These are phyloP conservation scores for Lepidurus apus DNA, from an alignment of 1,140 invertebrate species.

Conservation along the genomic window DNA sequence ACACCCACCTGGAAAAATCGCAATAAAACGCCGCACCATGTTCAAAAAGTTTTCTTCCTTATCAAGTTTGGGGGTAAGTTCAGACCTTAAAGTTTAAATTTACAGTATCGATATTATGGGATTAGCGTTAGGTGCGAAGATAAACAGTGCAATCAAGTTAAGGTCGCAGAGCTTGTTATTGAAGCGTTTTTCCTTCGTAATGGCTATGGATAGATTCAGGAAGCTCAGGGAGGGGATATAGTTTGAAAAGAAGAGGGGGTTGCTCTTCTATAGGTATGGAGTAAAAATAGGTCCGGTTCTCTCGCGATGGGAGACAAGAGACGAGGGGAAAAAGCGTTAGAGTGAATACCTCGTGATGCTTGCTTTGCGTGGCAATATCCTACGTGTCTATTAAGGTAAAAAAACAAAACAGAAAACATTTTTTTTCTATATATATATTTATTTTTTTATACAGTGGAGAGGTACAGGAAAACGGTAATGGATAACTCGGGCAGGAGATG, in stretches of 20 bases:
- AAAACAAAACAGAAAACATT: background rate
- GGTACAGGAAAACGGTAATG: background rate
- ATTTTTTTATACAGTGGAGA: no score
- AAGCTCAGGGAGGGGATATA: background rate
- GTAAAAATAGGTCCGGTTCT: background rate
- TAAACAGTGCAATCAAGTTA: no score
- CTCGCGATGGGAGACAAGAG: background rate
- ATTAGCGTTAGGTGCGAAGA: no score
- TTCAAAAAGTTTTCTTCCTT: constrained; percentile 40
- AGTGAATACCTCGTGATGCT: constrained; percentile 5
- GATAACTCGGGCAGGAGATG: background rate
- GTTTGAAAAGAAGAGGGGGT: background rate
- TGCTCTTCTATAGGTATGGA: constrained; percentile 15
- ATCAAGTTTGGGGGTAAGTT: constrained; percentile 40
- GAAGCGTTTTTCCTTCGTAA: background rate
- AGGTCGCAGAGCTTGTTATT: background rate
- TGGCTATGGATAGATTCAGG: background rate
- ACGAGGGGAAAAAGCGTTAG: background rate
- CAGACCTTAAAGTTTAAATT: constrained; percentile 1
- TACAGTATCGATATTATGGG: background rate
- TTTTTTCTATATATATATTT: no score
- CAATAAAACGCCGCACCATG: constrained; percentile 27
- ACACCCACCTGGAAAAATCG: no score
- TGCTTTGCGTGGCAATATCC: background rate
- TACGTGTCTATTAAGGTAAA: no score